These are phyloP conservation scores for Pardalotus punctatus DNA, from an alignment of 2,113 vertebrate genomes.

Conservation along the genomic window DNA sequence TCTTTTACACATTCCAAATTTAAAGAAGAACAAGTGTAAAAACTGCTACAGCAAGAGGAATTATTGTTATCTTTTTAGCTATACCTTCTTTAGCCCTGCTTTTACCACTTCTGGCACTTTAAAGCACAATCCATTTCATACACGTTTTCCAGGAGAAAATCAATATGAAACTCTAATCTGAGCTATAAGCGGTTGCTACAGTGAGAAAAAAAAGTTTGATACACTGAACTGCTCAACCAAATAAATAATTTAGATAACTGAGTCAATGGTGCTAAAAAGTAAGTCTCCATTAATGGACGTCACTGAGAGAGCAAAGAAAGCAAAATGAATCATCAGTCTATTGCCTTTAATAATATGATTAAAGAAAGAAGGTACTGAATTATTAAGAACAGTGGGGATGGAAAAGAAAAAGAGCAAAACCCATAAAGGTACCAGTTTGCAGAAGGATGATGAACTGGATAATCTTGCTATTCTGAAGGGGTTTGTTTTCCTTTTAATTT, in stretches of 20 bases:
- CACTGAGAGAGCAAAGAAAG: slow-evolving; percentile 50
- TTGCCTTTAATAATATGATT: slow-evolving; percentile 60
- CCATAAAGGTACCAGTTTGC: neutral
- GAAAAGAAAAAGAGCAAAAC: slow-evolving; percentile 27
- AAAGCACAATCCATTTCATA: slow-evolving; percentile 21
- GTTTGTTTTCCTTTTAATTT: neutral
- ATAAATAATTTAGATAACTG: slow-evolving; percentile 64
- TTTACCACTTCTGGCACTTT: slow-evolving; percentile 18
- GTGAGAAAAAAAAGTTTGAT: slow-evolving; percentile 30
- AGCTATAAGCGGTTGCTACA: slow-evolving; percentile 9
- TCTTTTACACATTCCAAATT: neutral
- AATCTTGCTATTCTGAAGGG: neutral
- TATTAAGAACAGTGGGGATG: slow-evolving; percentile 24
- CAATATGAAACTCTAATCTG: slow-evolving; percentile 33
- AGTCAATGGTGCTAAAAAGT: slow-evolving; percentile 32
- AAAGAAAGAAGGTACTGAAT: slow-evolving; percentile 59
- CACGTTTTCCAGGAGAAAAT: slow-evolving; percentile 34
- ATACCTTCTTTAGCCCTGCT: neutral
- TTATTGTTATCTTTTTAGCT: neutral
- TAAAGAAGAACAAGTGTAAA: neutral
- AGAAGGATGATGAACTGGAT: slow-evolving; percentile 2
- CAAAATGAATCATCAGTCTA: slow-evolving; percentile 55
- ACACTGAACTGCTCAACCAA: slow-evolving; percentile 40
- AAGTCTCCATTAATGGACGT: slow-evolving; percentile 62
- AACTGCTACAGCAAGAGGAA: neutral